These are phyloP conservation scores for Ondatra zibethicus DNA, from an alignment of 2,113 vertebrate species.

Conservation along the genomic window DNA sequence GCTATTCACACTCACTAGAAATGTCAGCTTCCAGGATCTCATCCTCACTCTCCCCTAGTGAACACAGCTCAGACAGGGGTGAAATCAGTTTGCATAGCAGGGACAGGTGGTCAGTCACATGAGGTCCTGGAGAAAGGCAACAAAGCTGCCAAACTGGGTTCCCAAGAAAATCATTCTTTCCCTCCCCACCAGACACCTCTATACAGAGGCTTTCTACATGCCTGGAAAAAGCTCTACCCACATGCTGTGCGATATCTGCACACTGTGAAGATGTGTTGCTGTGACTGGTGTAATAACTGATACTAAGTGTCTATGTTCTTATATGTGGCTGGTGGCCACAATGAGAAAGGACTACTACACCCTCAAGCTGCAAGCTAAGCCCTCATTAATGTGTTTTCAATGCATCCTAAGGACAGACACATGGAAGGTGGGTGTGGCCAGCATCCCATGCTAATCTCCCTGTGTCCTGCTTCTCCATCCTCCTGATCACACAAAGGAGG, in stretches of 20 bases:
- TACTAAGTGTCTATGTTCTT: background rate
- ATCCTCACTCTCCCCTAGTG: fast-evolving
- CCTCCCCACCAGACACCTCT: background rate
- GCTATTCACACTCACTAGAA: background rate
- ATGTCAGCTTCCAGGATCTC: background rate
- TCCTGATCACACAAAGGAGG: background rate
- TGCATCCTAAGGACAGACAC: background rate
- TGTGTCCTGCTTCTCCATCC: background rate
- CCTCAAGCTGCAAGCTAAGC: background rate
- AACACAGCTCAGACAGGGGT: background rate
- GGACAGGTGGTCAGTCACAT: fast-evolving
- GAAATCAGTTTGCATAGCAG: background rate
- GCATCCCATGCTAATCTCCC: background rate
- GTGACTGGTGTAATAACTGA: background rate
- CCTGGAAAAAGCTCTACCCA: background rate
- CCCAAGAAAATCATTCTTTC: background rate
- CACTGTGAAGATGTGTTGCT: background rate
- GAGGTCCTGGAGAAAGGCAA: background rate
- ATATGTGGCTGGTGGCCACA: background rate
- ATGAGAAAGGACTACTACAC: background rate
- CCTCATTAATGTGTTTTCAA: background rate
- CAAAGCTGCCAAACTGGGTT: background rate
- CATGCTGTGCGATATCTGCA: background rate
- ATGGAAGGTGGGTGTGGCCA: background rate
- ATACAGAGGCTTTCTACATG: background rate